phyloP scores from a whole-genome alignment of 2,797 vertebrate species.

The Spinus olivaceus region DNA sequence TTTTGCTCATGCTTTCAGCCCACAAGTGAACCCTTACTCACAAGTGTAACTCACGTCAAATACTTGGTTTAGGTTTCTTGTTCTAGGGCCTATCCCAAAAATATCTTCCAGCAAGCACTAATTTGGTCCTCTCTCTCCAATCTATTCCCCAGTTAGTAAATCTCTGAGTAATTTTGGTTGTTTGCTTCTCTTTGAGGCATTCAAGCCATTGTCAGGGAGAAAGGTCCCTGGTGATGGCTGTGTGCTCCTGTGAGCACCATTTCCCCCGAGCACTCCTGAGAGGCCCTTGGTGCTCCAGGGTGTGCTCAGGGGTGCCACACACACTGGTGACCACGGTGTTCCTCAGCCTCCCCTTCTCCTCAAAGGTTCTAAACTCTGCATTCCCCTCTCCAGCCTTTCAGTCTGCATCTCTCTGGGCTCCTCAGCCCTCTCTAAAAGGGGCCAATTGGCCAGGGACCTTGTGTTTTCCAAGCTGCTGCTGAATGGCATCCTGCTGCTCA shows the following conservation, averaged over 20 bases:
- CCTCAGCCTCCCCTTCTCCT: background rate
- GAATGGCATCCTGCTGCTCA: background rate
- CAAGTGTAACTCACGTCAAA: background rate
- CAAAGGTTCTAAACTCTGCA: background rate
- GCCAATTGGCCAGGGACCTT: background rate
- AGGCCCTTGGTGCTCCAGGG: background rate
- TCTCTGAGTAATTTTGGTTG: background rate
- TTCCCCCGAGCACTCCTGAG: background rate
- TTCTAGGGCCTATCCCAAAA: background rate
- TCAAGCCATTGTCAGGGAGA: background rate
- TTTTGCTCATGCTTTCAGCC: background rate
- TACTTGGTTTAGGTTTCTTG: background rate
- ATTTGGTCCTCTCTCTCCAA: background rate
- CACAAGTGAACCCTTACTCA: background rate
- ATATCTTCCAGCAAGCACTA: background rate
- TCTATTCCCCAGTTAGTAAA: background rate
- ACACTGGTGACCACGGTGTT: background rate
- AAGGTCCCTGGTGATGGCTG: rapidly evolving
- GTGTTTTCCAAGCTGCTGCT: background rate
- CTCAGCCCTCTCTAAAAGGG: background rate
- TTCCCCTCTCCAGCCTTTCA: background rate
- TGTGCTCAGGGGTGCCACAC: background rate
- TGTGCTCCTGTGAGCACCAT: background rate
- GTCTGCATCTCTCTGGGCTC: background rate
- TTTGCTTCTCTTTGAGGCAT: background rate